phyloP scores from a whole-genome alignment of 2,888 invertebrate genomes.

The Rhimphoctona megacephalus region DNA sequence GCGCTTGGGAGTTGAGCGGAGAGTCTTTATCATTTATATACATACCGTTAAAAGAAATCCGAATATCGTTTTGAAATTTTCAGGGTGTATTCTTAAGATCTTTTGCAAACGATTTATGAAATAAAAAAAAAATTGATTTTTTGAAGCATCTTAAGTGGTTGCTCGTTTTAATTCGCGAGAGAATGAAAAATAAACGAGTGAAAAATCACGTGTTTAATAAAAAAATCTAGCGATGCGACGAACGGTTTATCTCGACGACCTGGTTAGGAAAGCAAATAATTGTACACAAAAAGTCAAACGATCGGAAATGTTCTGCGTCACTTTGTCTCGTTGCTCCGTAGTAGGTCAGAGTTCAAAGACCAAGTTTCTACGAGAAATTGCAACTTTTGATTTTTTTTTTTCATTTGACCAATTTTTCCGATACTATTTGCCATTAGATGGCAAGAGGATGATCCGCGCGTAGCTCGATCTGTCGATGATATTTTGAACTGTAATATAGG shows the following conservation, averaged over 20 bases:
- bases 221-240: background rate
- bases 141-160: no score
- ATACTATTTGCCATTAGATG: background rate
- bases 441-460: background rate
- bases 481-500: background rate
- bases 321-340: slow-evolving; percentile 24
- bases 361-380: background rate
- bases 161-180: background rate
- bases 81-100: no score
- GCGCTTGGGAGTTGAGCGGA: no score
- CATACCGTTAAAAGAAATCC: no score
- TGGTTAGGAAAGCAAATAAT: slow-evolving; percentile 47
- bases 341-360: slow-evolving; percentile 47
- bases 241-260: slow-evolving; percentile 48
- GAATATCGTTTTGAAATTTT: no score
- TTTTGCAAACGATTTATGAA: no score
- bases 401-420: background rate
- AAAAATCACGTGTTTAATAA: slow-evolving; percentile 13
- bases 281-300: slow-evolving; percentile 49
- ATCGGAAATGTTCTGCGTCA: slow-evolving; percentile 54
- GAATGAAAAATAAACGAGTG: slow-evolving; percentile 7
- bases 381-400: background rate
- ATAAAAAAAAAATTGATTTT: no score
- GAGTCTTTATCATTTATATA: no score
- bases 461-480: background rate